Evolutionary conservation across 1,140 invertebrate species (phyloP).

Genomic region (Antheraea mylitta): DNA sequence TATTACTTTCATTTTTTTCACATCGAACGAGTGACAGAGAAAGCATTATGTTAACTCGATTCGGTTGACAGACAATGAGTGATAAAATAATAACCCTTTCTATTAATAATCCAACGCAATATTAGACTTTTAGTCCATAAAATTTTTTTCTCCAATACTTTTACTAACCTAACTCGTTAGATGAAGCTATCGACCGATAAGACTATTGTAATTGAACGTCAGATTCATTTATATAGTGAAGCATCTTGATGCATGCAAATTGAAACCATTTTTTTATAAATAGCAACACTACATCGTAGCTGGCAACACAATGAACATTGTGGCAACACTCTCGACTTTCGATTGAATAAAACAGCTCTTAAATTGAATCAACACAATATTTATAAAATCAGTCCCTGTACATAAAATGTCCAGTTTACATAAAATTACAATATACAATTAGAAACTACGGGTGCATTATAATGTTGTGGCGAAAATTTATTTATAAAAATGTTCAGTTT

Average conservation of each 20-base stretch:
- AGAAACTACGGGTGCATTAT: not conserved
- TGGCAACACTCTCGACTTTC: not conserved
- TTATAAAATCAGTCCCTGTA: not conserved
- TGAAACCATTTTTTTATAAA: not conserved
- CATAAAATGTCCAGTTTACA: not conserved
- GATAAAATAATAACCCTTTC: not conserved
- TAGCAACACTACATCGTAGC: not conserved
- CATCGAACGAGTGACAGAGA: not conserved
- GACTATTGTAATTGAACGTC: too few relatives aligned
- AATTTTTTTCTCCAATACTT: not conserved
- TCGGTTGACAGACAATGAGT: not conserved
- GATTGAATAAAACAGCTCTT: not conserved
- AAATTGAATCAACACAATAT: not conserved
- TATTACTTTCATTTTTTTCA: too few relatives aligned
- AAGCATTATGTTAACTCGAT: not conserved
- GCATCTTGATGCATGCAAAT: not conserved
- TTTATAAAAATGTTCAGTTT: too few relatives aligned
- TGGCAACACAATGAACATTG: too few relatives aligned
- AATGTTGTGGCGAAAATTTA: slow-evolving; percentile 6
- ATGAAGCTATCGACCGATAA: too few relatives aligned
- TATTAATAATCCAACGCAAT: not conserved
- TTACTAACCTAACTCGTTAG: not conserved
- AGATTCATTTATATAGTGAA: not conserved
- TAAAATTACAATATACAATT: slow-evolving; percentile 29
- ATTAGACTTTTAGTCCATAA: not conserved